Base-by-base conservation (phyloP, 2,888 invertebrate genomes). In the Dyspetes luteomarginatus region DNA sequence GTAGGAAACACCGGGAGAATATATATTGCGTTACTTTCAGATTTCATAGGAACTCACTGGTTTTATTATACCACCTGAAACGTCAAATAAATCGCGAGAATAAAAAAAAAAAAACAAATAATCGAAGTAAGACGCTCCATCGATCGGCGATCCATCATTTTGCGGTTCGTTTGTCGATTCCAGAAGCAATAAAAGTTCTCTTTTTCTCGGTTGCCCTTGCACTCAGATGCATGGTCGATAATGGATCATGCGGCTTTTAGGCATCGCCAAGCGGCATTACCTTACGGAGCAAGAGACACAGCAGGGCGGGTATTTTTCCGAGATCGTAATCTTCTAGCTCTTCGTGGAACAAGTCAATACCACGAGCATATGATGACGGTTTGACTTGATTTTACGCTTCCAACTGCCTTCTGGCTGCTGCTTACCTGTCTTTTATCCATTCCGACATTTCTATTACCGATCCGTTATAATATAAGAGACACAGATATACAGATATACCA, bases 321-420 rank as follows among this genome's bases (percentile, higher is more conserved):
- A 64, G 74, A 79, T 79, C 56, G 48, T 36, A 69, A 79, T 74
- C 73, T 74, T 69, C 60, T 72, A 52, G 67, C 67, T 52, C 43
- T 78, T 73, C 64, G 15, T 74, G 64, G 74, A 79, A 67, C 30
- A 30, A 17, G 15, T 7, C 1, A 56, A n/a, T 22, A 64, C 45
- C 62, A 26, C 36, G 9, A n/a, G n/a, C n/a, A n/a, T n/a, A n/a
- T 52, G 26, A 28, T 26, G 73, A 64, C 73, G 62, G 19, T 67
- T 7, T 12, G 52, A 67, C 67, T 65, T 69, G 76, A 41, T 69
- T 76, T 64, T 67, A 65, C 58, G 67, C 24, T 80, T 45, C 64
- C 45, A 55, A 68, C 50, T 76, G 67, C 67, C 67, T 75, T 56
- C 19, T 64, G 36, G 45, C 75, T 58, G 52, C 24, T 48, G 67